Conservation (phyloP, 92 coral and sea anemone species). For the Palythoa caribaeorum region DNA sequence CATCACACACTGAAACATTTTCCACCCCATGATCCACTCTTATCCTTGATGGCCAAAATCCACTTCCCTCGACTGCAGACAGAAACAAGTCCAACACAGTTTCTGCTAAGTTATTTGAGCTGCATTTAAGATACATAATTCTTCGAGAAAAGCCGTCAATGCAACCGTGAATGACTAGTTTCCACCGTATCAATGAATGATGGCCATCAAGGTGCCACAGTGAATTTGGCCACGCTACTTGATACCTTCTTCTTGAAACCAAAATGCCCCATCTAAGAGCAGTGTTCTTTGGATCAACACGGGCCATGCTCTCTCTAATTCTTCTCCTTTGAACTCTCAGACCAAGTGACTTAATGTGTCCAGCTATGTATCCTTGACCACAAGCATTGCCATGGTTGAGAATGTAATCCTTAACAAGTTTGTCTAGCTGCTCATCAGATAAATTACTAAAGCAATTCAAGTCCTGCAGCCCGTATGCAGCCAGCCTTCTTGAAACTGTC, state of each 20-base stretch:
- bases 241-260: conserved; percentile 62
- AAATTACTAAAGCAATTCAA: background rate
- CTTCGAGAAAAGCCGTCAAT: conserved; percentile 77
- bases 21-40: conserved; percentile 78
- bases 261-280: conserved; percentile 70
- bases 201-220: conserved; percentile 38
- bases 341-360: conserved; percentile 49
- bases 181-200: conserved; percentile 79
- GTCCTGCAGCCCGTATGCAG: background rate
- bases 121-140: conserved; percentile 72
- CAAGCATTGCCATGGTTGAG: background rate
- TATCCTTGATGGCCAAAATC: conserved; percentile 83
- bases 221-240: conserved; percentile 71
- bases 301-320: conserved; percentile 55
- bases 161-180: conserved; percentile 80
- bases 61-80: conserved; percentile 64
- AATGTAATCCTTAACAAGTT: background rate
- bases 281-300: conserved; percentile 72
- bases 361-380: background rate
- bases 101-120: conserved; percentile 75
- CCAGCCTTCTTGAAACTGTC: background rate
- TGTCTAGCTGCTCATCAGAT: conserved; percentile 5
- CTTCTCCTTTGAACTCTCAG: conserved; percentile 59
- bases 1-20: conserved; percentile 80
- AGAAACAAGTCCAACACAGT: conserved; percentile 69